Evolutionary conservation across 2,113 vertebrate genomes (phyloP).

Genomic region (Zosterops borbonicus): DNA sequence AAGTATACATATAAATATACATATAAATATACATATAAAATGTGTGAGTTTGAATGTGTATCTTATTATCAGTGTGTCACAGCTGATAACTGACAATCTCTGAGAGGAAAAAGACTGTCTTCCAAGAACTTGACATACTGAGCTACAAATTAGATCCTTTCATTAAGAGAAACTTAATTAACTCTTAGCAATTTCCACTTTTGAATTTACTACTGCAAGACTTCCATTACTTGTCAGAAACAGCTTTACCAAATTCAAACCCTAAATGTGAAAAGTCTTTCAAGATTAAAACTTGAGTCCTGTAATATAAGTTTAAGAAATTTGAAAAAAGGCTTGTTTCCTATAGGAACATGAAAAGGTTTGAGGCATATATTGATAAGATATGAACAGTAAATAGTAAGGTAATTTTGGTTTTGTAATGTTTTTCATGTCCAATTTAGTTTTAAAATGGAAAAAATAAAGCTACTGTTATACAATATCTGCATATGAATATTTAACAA

Average conservation of each 20-base stretch:
- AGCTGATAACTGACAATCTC: not conserved
- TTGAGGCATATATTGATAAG: not conserved
- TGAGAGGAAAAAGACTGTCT: not conserved
- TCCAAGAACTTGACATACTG: not conserved
- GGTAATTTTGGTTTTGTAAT: not conserved
- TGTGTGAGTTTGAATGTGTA: not conserved
- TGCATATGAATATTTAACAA: not conserved
- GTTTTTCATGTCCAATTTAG: not conserved
- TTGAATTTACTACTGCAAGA: not conserved
- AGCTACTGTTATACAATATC: not conserved
- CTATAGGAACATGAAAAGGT: not conserved
- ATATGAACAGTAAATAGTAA: not conserved
- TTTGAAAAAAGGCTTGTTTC: not conserved
- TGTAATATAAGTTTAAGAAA: not conserved
- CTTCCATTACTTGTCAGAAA: not conserved
- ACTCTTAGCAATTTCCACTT: not conserved
- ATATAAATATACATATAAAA: not conserved
- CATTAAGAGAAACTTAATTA: not conserved
- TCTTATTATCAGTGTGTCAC: not conserved
- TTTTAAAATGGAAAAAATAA: not conserved
- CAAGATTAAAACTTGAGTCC: not conserved
- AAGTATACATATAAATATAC: not conserved
- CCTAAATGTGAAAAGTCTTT: not conserved
- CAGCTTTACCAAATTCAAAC: not conserved
- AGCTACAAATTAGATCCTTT: not conserved